These are phyloP conservation scores for Cnemophilus loriae DNA, from an alignment of 2,113 vertebrate species.

Conservation along the genomic window DNA sequence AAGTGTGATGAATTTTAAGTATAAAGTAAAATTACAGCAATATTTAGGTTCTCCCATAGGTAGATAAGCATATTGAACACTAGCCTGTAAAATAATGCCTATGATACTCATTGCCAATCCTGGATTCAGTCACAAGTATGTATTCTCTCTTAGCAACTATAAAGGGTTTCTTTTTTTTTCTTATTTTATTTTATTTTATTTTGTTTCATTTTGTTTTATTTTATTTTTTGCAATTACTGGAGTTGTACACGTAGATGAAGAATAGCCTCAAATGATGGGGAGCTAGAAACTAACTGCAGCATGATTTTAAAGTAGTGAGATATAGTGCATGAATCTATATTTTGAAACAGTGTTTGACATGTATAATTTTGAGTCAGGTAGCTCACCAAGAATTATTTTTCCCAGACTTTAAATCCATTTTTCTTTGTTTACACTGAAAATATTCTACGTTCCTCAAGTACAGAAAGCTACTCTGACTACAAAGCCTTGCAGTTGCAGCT, in stretches of 20 bases:
- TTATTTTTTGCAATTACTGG: background rate
- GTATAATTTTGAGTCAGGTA: background rate
- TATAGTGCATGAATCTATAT: background rate
- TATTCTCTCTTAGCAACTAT: background rate
- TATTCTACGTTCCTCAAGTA: background rate
- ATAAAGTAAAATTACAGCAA: background rate
- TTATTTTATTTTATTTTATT: background rate
- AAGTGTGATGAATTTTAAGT: background rate
- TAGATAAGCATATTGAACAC: background rate
- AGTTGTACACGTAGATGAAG: background rate
- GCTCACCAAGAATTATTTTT: background rate
- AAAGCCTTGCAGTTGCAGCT: background rate
- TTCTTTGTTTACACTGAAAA: background rate
- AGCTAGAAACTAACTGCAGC: background rate
- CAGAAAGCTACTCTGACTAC: background rate
- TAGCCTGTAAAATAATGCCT: background rate
- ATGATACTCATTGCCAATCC: background rate
- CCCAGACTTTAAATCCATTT: background rate
- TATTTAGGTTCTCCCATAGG: background rate
- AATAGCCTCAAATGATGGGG: background rate
- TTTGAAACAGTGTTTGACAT: background rate
- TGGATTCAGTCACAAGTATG: background rate
- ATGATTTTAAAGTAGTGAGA: background rate
- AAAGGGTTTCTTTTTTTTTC: background rate
- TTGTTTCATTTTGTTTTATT: background rate